These are phyloP conservation scores for Latrodectus geometricus DNA, from an alignment of 1,140 invertebrate species.

Conservation along the genomic window DNA sequence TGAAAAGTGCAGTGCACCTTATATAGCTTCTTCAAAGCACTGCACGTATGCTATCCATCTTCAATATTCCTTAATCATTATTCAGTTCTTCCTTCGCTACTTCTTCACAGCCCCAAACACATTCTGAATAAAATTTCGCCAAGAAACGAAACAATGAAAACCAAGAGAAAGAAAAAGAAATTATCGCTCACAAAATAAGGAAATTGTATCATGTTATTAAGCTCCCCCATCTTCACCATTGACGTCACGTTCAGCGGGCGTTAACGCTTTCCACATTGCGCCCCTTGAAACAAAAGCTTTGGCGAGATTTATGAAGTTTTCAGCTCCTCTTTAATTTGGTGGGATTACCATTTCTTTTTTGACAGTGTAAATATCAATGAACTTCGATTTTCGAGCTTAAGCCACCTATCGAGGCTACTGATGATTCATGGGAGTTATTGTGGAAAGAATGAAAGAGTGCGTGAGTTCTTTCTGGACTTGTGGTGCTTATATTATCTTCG, in stretches of 20 bases:
- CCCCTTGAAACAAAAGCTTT: conserved; percentile 19
- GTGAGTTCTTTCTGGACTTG: conserved; percentile 17
- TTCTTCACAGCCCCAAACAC: background rate
- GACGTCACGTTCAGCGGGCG: conserved; percentile 17
- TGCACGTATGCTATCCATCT: background rate
- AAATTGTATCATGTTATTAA: conserved; percentile 41
- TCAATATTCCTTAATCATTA: background rate
- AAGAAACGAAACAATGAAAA: background rate
- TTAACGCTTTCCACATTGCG: background rate
- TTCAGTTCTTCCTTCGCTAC: background rate
- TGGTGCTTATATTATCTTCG: background rate
- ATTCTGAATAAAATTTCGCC: background rate
- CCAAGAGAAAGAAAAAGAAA: background rate
- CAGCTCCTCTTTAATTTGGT: conserved; percentile 35
- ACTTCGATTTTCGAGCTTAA: conserved; percentile 29
- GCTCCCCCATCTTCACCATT: conserved; percentile 17
- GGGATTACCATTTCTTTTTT: conserved; percentile 20
- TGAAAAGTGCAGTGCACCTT: too few relatives aligned
- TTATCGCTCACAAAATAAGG: conserved; percentile 14
- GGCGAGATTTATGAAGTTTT: conserved; percentile 37
- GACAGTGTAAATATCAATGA: conserved; percentile 46
- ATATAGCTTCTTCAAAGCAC: too few relatives aligned
- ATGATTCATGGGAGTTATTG: conserved; percentile 6
- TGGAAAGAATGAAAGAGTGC: conserved; percentile 4
- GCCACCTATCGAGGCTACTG: conserved; percentile 6